phyloP scores from a whole-genome alignment of 2,797 vertebrate genomes.

The Hydrophis major region DNA sequence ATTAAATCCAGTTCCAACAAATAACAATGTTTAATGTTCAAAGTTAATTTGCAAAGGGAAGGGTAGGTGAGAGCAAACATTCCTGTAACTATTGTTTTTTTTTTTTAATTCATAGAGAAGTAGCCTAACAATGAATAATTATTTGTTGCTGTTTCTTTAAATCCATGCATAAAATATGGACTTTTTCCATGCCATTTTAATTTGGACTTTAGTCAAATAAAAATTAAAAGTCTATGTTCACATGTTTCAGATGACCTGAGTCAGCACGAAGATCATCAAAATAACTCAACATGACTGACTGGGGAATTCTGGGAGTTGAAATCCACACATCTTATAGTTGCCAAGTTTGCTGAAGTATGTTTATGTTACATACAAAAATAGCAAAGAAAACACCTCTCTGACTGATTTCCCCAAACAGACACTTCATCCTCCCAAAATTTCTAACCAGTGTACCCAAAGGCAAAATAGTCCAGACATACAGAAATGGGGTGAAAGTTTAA shows the following conservation, averaged over 20 bases:
- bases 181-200: neutral
- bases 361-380: neutral
- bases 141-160: neutral
- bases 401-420: neutral
- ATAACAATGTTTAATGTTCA: neutral
- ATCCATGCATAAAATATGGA: neutral
- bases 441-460: neutral
- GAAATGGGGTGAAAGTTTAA: conserved; percentile 61
- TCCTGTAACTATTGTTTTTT: neutral
- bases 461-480: neutral
- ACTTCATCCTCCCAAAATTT: neutral
- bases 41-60: neutral
- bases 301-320: neutral
- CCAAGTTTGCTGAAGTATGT: conserved; percentile 53
- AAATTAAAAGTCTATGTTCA: conserved; percentile 8
- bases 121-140: neutral
- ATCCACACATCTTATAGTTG: neutral
- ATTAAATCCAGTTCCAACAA: neutral
- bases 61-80: neutral
- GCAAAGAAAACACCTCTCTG: conserved; percentile 9
- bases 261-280: conserved; percentile 49
- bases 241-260: conserved; percentile 41
- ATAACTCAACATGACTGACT: neutral
- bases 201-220: neutral
- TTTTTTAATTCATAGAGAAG: neutral